Evolutionary conservation across 1,140 invertebrate species (phyloP), one percentile per base, ranked within the genome.

Genomic region (Drosophila kepulauana): DNA sequence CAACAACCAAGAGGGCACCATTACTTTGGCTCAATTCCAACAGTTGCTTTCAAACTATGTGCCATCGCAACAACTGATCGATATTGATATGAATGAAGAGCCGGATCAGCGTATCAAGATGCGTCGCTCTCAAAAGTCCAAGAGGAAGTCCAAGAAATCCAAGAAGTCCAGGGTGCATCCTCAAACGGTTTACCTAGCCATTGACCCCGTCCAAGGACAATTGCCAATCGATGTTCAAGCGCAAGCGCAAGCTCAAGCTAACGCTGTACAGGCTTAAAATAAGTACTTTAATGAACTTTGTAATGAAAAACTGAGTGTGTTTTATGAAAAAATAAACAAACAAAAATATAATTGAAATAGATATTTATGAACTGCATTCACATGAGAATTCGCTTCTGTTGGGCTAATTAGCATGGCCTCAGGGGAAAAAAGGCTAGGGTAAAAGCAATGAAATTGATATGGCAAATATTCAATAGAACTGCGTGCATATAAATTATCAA

Each of bases 91-190:
- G n/a, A 16, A 43, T 6, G 66, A 28, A 16, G 7, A 10, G 25
- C 45, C 25, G 13, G 54, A 57, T 6, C 35, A 52, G 1, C 6
- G 33, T 25, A 25, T 25, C 1, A 57, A 10, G 46, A n/a, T 38
- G 45, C 63, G 64, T 61, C 70, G 70, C 10, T 11, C 48, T 5
- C 46, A 61, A 6, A 73, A 73, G 10, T n/a, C 46, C 2, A 67
- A 61, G 30, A 59, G 51, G 54, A 73, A 72, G 52, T 35, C 62
- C 6, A 67, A 67, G 52, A 67, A 67, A 6, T 13, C 13, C 25
- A 72, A 59, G 41, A 66, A 66, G 56, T 15, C n/a, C 38, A 73
- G 28, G 25, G 11, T 28, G 1, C 35, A 28, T 10, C 20, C 52
- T 5, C 46, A 72, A 33, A 20, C 49, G 4, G 5, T 73, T 1